Evolutionary conservation across 2,888 invertebrate genomes (phyloP).

Genomic region (Exocentrus adspersus): DNA sequence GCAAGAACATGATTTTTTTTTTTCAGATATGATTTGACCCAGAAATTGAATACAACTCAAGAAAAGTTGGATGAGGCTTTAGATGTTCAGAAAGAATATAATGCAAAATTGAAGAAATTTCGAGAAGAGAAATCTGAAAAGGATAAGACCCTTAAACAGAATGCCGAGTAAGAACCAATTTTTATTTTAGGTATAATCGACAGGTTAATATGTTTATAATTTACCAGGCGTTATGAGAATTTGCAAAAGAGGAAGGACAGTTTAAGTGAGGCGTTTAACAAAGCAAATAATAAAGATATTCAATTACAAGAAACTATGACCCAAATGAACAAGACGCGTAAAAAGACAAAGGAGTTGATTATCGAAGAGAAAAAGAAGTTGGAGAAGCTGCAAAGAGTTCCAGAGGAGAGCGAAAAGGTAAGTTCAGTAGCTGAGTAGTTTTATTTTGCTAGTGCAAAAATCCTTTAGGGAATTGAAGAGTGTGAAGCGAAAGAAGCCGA

Average conservation of each 20-base stretch:
- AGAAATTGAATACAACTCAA: conserved; percentile 66
- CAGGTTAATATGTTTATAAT: not conserved
- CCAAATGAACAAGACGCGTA: conserved; percentile 77
- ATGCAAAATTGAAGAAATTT: conserved; percentile 66
- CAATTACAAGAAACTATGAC: conserved; percentile 73
- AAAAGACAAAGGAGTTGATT: conserved; percentile 76
- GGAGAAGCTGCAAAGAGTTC: conserved; percentile 71
- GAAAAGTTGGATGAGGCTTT: conserved; percentile 70
- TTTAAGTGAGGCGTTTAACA: conserved; percentile 68
- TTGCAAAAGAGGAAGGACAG: conserved; percentile 54
- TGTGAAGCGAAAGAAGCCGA: conserved; percentile 69
- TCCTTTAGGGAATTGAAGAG: conserved; percentile 52
- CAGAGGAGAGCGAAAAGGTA: conserved; percentile 78
- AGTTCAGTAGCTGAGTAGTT: no score
- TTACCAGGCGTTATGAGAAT: conserved; percentile 63
- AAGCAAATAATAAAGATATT: conserved; percentile 73
- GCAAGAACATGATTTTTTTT: conserved; percentile 15
- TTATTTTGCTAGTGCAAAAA: no score
- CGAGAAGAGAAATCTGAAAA: conserved; percentile 66
- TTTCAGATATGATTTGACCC: conserved; percentile 67
- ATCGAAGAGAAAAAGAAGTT: conserved; percentile 76
- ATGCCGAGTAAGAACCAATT: conserved; percentile 47
- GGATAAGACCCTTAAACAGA: conserved; percentile 50
- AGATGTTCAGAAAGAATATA: conserved; percentile 71
- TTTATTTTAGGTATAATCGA: not conserved